Evolutionary conservation across 2,888 invertebrate genomes (phyloP).

Genomic region (Ferdinandea cuprea): DNA sequence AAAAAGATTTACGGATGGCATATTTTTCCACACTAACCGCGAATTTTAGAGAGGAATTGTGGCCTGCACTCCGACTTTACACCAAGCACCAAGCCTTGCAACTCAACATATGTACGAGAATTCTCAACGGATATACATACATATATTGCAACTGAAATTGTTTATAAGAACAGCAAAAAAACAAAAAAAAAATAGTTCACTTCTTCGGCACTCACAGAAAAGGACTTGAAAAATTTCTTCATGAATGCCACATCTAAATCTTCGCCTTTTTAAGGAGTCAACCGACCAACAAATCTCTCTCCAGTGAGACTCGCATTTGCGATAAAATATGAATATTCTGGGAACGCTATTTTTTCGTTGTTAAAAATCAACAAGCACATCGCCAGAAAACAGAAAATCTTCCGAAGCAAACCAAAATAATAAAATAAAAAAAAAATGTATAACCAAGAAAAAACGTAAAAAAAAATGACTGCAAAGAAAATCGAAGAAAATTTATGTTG

Average conservation of each 20-base stretch:
- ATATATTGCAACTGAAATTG: too few species aligned
- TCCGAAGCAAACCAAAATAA: background rate
- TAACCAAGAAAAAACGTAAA: background rate
- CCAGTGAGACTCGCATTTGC: conserved; percentile 14
- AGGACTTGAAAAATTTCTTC: conserved; percentile 7
- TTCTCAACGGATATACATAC: too few species aligned
- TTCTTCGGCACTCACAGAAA: background rate
- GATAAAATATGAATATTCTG: conserved; percentile 44
- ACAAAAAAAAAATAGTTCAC: too few species aligned
- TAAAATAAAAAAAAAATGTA: background rate
- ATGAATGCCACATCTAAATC: conserved; percentile 1
- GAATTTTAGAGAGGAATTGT: too few species aligned
- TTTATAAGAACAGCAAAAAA: too few species aligned
- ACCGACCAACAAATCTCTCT: conserved; percentile 48
- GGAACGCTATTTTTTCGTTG: background rate
- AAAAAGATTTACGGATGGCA: too few species aligned
- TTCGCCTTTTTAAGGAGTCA: conserved; percentile 22
- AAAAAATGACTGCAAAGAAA: background rate
- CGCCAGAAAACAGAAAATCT: background rate
- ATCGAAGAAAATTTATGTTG: conserved; percentile 60
- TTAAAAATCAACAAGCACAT: conserved; percentile 7
- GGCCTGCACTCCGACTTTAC: too few species aligned
- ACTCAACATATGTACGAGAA: too few species aligned
- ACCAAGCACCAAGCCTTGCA: too few species aligned
- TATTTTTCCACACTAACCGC: too few species aligned